Conservation (phyloP, 2,888 invertebrate genomes). For the Himalopsyche kuldschensis region DNA sequence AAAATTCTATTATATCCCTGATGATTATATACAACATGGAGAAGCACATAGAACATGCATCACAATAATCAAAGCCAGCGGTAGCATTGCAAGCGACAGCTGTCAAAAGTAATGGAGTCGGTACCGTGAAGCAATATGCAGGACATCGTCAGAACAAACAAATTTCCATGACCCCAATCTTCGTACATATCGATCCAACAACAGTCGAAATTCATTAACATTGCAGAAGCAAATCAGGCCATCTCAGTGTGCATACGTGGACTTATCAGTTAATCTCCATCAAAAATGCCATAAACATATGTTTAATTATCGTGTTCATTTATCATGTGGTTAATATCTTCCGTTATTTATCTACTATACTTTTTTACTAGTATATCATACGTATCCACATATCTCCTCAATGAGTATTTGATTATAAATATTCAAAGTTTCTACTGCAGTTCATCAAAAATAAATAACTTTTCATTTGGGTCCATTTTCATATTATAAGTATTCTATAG, state of each 20-base stretch:
- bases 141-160: background rate
- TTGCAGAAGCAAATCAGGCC: background rate
- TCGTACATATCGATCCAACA: background rate
- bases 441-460: too few species aligned
- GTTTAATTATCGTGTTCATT: too few species aligned
- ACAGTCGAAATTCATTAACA: background rate
- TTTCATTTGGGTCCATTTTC: too few species aligned
- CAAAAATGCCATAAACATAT: too few species aligned
- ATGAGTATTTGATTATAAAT: too few species aligned
- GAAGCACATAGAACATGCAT: conserved; percentile 13
- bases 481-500: too few species aligned
- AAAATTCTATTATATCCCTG: background rate
- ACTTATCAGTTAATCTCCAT: background rate
- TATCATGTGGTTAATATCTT: too few species aligned
- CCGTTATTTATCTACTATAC: too few species aligned
- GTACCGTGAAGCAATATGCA: conserved; percentile 13
- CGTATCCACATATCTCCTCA: too few species aligned
- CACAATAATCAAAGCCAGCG: conserved; percentile 17
- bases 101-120: conserved; percentile 40
- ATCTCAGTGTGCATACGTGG: background rate
- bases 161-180: background rate
- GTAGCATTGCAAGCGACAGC: conserved; percentile 18
- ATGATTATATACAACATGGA: background rate
- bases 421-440: too few species aligned
- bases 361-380: too few species aligned